Percentiles rank a stretch among this genome's conserved stretches.
These are phyloP conservation scores for Sphaerodactylus townsendi DNA, from an alignment of 2,113 vertebrate species.

Conservation along the genomic window DNA sequence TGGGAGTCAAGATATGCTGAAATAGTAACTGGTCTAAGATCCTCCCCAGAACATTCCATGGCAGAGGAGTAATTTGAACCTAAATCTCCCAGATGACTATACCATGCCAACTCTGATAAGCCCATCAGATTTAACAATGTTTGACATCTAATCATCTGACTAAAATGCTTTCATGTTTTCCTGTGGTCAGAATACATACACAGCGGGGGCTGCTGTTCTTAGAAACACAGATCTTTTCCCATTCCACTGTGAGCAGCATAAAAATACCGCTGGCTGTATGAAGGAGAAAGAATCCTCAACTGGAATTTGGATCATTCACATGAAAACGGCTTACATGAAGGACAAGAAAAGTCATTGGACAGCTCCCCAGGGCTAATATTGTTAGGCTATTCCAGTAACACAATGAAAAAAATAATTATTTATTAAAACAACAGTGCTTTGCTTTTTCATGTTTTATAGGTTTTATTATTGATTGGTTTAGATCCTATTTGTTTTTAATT, in stretches of 20 bases:
- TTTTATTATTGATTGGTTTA: conserved; percentile 64
- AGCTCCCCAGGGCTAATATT: conserved; percentile 22
- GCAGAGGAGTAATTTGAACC: too few relatives aligned
- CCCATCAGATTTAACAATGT: too few relatives aligned
- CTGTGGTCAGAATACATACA: too few relatives aligned
- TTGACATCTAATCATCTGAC: too few relatives aligned
- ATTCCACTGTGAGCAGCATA: not conserved
- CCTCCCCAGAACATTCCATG: too few relatives aligned
- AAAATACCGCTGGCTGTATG: not conserved
- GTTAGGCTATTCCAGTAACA: conserved; percentile 44
- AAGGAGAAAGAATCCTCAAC: not conserved
- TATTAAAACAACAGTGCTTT: conserved; percentile 31
- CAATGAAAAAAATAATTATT: conserved; percentile 51
- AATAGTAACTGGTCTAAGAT: too few relatives aligned
- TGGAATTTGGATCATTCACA: not conserved
- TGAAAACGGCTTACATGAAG: conserved; percentile 24
- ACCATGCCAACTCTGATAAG: too few relatives aligned
- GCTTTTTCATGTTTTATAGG: conserved; percentile 48
- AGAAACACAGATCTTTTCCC: not conserved
- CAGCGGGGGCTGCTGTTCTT: too few relatives aligned
- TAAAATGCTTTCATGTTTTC: too few relatives aligned
- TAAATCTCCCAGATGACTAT: too few relatives aligned
- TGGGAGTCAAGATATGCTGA: too few relatives aligned
- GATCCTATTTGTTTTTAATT: conserved; percentile 61
- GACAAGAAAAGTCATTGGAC: conserved; percentile 47